Conservation (phyloP, 2,888 invertebrate genomes). For the Amblyjoppa proteus region DNA sequence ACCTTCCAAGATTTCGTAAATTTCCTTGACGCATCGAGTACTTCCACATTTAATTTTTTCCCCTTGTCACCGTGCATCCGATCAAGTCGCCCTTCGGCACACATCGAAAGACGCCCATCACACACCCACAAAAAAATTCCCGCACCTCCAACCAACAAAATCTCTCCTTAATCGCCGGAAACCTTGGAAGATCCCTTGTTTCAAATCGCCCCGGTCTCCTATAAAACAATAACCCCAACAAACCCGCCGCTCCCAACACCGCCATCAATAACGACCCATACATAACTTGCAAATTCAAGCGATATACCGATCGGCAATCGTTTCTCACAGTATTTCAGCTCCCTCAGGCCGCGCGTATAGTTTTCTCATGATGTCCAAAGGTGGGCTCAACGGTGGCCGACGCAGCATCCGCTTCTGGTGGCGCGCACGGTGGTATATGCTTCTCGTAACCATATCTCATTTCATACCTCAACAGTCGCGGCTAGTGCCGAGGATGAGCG, state of each 20-base stretch:
- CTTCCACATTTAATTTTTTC: no score
- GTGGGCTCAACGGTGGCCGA: constrained; percentile 51
- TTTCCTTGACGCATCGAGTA: no score
- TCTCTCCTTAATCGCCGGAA: background rate
- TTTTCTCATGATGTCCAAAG: constrained; percentile 36
- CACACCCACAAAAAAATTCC: no score
- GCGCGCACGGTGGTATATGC: constrained; percentile 72
- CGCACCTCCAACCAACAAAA: no score
- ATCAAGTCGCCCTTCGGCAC: no score
- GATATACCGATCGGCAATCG: constrained; percentile 46
- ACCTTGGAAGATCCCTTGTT: background rate
- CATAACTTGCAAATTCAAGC: constrained; percentile 82
- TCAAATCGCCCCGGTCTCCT: background rate
- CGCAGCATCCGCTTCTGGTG: constrained; percentile 52
- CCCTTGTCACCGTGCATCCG: no score
- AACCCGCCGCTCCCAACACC: background rate
- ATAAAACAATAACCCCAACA: constrained; percentile 18
- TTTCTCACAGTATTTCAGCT: background rate
- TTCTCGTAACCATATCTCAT: constrained; percentile 81
- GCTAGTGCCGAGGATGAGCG: constrained; percentile 52
- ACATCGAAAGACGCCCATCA: no score
- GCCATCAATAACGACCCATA: constrained; percentile 72
- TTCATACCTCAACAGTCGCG: constrained; percentile 77
- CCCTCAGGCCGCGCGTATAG: constrained; percentile 14
- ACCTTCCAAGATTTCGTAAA: no score